Evolutionary conservation across 2,888 invertebrate species (phyloP).

Genomic region (Calameuta filiformis): DNA sequence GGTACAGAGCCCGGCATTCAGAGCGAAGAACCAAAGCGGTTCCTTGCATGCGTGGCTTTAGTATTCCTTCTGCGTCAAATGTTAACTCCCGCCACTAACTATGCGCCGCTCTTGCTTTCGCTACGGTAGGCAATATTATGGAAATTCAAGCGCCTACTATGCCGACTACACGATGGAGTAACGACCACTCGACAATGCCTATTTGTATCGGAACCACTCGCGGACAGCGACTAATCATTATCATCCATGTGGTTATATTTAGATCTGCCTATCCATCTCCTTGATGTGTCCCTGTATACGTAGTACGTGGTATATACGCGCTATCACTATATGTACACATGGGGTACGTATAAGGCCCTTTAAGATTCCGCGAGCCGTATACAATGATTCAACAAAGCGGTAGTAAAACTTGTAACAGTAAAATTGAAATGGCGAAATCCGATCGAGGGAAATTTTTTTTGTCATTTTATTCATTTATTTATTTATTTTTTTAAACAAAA

Average conservation of each 20-base stretch:
- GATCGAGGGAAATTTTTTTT: neutral
- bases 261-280: constrained; percentile 16
- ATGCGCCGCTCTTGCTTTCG: constrained; percentile 43
- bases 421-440: neutral
- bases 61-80: constrained; percentile 62
- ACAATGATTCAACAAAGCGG: neutral
- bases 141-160: constrained; percentile 35
- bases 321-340: neutral
- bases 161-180: constrained; percentile 25
- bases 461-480: too few relatives aligned
- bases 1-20: neutral
- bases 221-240: constrained; percentile 46
- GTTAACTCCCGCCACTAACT: constrained; percentile 58
- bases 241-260: constrained; percentile 34
- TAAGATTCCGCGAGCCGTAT: neutral
- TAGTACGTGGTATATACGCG: neutral
- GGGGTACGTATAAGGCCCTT: neutral
- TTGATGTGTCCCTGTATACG: neutral
- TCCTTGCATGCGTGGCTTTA: constrained; percentile 35
- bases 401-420: neutral
- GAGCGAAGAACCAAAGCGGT: constrained; percentile 11
- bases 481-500: neutral
- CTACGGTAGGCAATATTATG: constrained; percentile 42
- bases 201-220: constrained; percentile 47
- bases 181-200: constrained; percentile 38